Evolutionary conservation across 2,113 vertebrate genomes (phyloP).

Genomic region (Petaurus breviceps): DNA sequence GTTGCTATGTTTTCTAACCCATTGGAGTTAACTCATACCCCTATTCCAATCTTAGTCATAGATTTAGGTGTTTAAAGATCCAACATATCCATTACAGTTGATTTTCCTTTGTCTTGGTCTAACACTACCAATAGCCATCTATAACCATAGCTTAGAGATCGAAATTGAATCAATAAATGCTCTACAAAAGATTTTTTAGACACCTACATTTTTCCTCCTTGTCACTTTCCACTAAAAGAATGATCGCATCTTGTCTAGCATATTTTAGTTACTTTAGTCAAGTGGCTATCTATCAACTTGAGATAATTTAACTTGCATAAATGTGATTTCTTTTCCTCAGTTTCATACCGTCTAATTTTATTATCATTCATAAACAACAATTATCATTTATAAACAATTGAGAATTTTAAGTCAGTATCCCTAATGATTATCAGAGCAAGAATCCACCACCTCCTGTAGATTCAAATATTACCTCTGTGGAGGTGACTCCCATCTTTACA

Average conservation of each 20-base stretch:
- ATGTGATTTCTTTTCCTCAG: not conserved
- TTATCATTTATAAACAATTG: not conserved
- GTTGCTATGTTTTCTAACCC: no score
- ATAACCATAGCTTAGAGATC: not conserved
- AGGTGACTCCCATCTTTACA: not conserved
- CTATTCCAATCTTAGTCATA: no score
- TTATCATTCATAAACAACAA: not conserved
- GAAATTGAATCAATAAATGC: not conserved
- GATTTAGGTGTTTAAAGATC: not conserved
- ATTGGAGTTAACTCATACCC: no score
- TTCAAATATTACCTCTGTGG: not conserved
- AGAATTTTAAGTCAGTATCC: not conserved
- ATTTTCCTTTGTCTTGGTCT: not conserved
- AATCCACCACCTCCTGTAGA: not conserved
- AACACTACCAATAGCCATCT: not conserved
- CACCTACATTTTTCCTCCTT: not conserved
- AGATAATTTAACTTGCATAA: not conserved
- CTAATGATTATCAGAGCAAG: not conserved
- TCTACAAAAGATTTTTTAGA: not conserved
- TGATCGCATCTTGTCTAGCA: not conserved
- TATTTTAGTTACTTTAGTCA: not conserved
- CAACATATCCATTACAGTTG: not conserved
- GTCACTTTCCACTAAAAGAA: not conserved
- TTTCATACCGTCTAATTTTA: not conserved
- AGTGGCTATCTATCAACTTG: not conserved